These are phyloP conservation scores for Junco hyemalis DNA, from an alignment of 2,113 vertebrate genomes.

Conservation along the genomic window DNA sequence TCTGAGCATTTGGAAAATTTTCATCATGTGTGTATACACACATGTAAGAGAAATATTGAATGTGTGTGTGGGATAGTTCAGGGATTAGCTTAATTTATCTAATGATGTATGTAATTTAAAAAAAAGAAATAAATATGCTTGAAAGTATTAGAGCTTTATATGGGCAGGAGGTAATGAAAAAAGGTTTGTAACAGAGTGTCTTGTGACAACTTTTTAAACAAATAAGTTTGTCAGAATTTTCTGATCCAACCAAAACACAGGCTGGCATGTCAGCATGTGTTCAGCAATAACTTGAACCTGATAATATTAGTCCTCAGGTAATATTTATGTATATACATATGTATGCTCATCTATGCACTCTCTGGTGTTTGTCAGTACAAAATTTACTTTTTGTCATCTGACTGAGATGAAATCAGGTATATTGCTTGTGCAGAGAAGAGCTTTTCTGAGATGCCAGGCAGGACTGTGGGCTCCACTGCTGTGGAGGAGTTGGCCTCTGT, in stretches of 20 bases:
- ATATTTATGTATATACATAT: not conserved
- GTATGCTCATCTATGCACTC: not conserved
- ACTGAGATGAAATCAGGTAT: not conserved
- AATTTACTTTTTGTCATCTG: not conserved
- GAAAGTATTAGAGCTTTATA: not conserved
- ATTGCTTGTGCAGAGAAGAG: not conserved
- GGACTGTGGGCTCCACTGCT: not conserved
- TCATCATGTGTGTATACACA: not conserved
- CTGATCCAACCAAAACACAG: not conserved
- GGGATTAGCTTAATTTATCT: not conserved
- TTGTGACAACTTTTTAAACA: not conserved
- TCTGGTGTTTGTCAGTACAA: not conserved
- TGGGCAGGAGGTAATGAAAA: not conserved
- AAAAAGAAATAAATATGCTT: not conserved
- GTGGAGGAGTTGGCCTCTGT: not conserved
- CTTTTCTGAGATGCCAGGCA: not conserved
- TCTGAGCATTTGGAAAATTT: not conserved
- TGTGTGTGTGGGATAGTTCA: not conserved
- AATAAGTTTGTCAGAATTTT: not conserved
- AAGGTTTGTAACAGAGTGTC: not conserved
- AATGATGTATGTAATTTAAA: not conserved
- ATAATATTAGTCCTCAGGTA: not conserved
- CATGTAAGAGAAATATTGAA: not conserved
- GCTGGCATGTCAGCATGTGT: not conserved
- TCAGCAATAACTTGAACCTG: not conserved